Base-by-base conservation (phyloP, 2,888 invertebrate genomes). In the Rhagonycha fulva region DNA sequence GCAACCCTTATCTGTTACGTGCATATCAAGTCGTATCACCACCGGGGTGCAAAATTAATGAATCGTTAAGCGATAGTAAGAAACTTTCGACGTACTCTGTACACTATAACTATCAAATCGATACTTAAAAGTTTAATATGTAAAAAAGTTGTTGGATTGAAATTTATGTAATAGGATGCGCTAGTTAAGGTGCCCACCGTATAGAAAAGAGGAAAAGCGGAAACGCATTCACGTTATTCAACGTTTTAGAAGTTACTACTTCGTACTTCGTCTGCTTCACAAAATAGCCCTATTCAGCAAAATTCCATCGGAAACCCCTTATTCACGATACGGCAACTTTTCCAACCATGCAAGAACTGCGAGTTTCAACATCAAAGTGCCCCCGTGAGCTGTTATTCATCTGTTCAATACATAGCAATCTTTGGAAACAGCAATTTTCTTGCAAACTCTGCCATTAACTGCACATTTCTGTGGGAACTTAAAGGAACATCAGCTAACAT, bases 401-500 rank as follows among this genome's bases (percentile, higher is more conserved):
- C 72, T 74, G 72, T 62, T 77, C 75, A 72, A 77, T 77, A 77
- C 77, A 77, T 62, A 63, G 72, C 77, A 70, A 77, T 77, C 75
- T 77, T 75, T 75, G 72, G 72, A 72, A 77, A 77, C 77, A 75
- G 77, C 75, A 77, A 77, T 77, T 71, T 77, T 75, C 74, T 72
- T 77, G 74, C 77, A 77, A 77, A 76, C 76, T 76, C 71, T 24
- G 62, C 76, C 71, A 74, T 74, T 76, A 76, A 72, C 68, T 77
- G 74, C 71, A 77, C 74, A 77, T 77, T 72, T 71, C 73, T 62
- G 71, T 62, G 47, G 71, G 68, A 47, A 47, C 72, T 72, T 67
- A 62, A 68, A 68, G 47, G 72, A 72, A 28, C 68, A 72, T 19
- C 32, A 14, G 26, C 68, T 30, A 14, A 68, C 68, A 66, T 66